phyloP scores from a whole-genome alignment of 2,113 vertebrate species.

The Sminthopsis crassicaudata region DNA sequence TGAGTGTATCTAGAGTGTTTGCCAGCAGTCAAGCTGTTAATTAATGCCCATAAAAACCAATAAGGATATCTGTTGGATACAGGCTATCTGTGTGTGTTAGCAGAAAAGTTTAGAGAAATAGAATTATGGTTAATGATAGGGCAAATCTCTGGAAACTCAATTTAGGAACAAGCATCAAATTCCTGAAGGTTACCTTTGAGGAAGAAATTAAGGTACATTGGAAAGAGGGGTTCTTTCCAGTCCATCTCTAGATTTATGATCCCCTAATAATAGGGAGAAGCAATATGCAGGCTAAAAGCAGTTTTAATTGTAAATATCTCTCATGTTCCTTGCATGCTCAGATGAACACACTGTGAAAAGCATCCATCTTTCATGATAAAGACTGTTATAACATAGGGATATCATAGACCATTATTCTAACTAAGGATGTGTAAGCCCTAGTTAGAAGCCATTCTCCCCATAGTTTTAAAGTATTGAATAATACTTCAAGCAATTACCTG shows the following conservation, averaged over 20 bases:
- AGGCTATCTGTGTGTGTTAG: slow-evolving; percentile 7
- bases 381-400: background rate
- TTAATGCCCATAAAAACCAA: slow-evolving; percentile 49
- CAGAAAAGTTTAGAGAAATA: slow-evolving; percentile 34
- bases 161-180: background rate
- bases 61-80: slow-evolving; percentile 33
- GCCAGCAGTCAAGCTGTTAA: slow-evolving; percentile 43
- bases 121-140: slow-evolving; percentile 39
- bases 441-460: background rate
- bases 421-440: background rate
- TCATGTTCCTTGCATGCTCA: background rate
- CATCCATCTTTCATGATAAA: background rate
- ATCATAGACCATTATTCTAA: background rate
- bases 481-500: background rate
- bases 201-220: background rate
- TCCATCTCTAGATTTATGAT: background rate
- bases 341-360: background rate
- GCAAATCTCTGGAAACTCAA: slow-evolving; percentile 25
- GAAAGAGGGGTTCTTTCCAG: background rate
- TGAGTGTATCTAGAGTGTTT: slow-evolving; percentile 20
- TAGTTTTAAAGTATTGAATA: background rate
- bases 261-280: background rate
- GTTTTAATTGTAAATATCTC: slow-evolving; percentile 8
- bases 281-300: background rate
- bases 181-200: background rate